Base-by-base conservation (phyloP, 2,113 vertebrate genomes). In the Corythaeola cristata region DNA sequence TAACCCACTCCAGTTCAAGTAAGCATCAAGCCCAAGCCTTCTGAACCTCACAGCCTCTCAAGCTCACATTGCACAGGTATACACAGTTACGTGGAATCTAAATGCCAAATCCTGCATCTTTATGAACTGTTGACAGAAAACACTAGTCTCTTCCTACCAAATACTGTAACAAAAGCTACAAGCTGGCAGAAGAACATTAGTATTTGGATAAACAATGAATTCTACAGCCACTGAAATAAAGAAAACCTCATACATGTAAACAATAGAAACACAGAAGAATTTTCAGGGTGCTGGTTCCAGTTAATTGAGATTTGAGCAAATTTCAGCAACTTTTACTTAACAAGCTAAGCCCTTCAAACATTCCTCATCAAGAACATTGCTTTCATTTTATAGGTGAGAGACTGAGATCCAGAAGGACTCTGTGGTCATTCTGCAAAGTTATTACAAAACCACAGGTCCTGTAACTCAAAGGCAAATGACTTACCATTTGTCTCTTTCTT, bases 51-150 rank as follows among this genome's bases (percentile, higher is more conserved):
- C 15, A 56, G 74, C 13, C 62, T 68, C 56, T 37, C 63, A 73
- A 2, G 0, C 15, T 79, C n/a, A 6, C 4, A 1, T 4, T 47
- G 20, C 24, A 63, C 22, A 33, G 15, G 55, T 53, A 52, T 4
- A 79, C 5, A 1, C 18, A 63, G 14, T 27, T 27, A 19, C 2
- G 5, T 1, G 0, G 4, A 77, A 28, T n/a, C 19, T 59, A n/a
- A 60, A 55, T 11, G 5, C 10, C 52, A 77, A 76, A 76, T 11
- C 39, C 58, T 30, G 11, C 19, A 47, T 15, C 41, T 76, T 67
- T 28, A 56, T 12, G 45, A 41, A 63, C 26, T 53, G 44, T 19
- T 83, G 37, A 72, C 13, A 77, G 63, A 80, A 76, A 93, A 72
- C 30, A 72, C 13, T 6, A 12, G 39, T 64, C 52, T 62, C 44